Conservation (phyloP, 1,140 invertebrate genomes). For the Epicauta chinensis region DNA sequence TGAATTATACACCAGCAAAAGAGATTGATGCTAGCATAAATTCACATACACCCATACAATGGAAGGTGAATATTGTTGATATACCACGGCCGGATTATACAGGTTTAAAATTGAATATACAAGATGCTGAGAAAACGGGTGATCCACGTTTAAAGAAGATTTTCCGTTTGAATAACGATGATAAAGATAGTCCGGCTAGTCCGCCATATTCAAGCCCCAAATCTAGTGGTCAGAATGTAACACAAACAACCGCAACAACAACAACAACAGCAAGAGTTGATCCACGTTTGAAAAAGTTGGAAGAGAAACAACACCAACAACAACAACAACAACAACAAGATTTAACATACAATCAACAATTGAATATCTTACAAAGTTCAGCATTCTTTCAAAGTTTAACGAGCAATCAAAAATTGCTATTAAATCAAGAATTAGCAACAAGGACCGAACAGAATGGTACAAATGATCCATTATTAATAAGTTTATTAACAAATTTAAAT, state of each 20-base stretch:
- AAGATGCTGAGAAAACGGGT: constrained; percentile 57
- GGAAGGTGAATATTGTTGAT: constrained; percentile 57
- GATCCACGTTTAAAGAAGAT: constrained; percentile 70
- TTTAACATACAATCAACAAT: constrained; percentile 45
- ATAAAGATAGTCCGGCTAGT: constrained; percentile 46
- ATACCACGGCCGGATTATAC: constrained; percentile 69
- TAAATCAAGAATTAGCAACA: constrained; percentile 51
- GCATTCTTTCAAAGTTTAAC: constrained; percentile 59
- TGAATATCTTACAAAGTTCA: constrained; percentile 54
- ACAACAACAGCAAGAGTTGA: constrained; percentile 8
- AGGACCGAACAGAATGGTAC: constrained; percentile 27
- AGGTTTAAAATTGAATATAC: constrained; percentile 61
- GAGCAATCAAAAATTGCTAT: constrained; percentile 59
- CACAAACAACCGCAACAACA: constrained; percentile 25
- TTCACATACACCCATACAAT: constrained; percentile 65
- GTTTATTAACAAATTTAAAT: constrained; percentile 51
- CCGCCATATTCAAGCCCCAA: constrained; percentile 45
- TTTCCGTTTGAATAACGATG: constrained; percentile 56
- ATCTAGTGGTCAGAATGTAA: constrained; percentile 31
- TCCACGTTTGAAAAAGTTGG: constrained; percentile 27
- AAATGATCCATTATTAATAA: constrained; percentile 44
- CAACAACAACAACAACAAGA: constrained; percentile 13
- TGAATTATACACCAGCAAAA: constrained; percentile 71
- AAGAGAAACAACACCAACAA: constrained; percentile 30
- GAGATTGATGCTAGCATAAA: constrained; percentile 78